These are phyloP conservation scores for Esox niger DNA, from an alignment of 2,113 vertebrate genomes.

Conservation along the genomic window DNA sequence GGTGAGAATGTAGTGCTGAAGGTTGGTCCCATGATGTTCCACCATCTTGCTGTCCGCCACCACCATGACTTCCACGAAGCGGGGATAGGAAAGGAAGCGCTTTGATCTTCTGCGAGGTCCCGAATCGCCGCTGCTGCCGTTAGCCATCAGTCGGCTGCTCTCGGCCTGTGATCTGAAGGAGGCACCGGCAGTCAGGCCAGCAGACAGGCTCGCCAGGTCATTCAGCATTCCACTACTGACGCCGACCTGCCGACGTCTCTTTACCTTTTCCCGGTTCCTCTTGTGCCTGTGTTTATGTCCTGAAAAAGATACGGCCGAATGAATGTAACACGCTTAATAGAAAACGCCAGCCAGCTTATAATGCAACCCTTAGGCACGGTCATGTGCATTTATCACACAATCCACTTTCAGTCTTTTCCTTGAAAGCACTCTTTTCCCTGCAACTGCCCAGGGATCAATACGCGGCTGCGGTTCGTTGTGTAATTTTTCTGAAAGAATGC, in stretches of 20 bases:
- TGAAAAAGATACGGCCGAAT: slow-evolving; percentile 41
- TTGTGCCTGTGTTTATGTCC: slow-evolving; percentile 78
- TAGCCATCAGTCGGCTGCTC: slow-evolving; percentile 61
- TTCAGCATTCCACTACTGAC: slow-evolving; percentile 60
- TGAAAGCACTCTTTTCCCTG: background rate
- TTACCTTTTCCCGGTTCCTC: slow-evolving; percentile 73
- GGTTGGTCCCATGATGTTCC: slow-evolving; percentile 89
- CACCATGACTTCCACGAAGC: slow-evolving; percentile 98
- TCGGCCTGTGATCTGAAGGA: slow-evolving; percentile 55
- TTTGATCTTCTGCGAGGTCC: slow-evolving; percentile 85
- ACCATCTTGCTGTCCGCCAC: slow-evolving; percentile 97
- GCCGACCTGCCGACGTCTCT: slow-evolving; percentile 36
- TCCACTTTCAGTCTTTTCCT: background rate
- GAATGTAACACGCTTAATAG: background rate
- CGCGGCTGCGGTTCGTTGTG: slow-evolving; percentile 33
- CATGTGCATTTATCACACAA: background rate
- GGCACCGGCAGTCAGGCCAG: slow-evolving; percentile 60
- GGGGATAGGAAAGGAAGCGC: slow-evolving; percentile 95
- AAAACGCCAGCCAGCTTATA: background rate
- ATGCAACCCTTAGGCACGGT: background rate
- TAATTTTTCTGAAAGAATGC: slow-evolving; percentile 49
- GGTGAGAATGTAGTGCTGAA: slow-evolving; percentile 96
- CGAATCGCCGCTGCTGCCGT: slow-evolving; percentile 67
- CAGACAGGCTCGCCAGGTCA: slow-evolving; percentile 74
- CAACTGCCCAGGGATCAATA: background rate